phyloP scores from a whole-genome alignment of 2,797 vertebrate genomes.

The Oophaga sylvatica region DNA sequence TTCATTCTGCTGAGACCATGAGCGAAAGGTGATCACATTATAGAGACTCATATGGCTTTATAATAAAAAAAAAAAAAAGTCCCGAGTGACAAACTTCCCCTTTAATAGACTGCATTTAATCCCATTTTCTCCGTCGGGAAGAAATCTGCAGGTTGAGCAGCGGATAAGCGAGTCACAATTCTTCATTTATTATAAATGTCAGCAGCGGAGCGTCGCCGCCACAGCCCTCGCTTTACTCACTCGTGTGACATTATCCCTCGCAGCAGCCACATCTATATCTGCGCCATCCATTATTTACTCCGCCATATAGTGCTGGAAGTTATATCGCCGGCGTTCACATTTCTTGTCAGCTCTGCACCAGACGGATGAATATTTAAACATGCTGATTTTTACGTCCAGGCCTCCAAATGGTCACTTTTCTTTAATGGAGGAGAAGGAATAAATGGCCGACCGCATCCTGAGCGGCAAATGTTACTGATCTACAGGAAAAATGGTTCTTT shows the following conservation, averaged over 20 bases:
- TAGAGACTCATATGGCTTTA: not conserved
- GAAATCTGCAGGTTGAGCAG: not conserved
- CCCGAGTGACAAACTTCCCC: not conserved
- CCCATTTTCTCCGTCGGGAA: not conserved
- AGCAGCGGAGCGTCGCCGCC: not conserved
- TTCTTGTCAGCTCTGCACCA: not conserved
- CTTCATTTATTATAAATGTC: constrained; percentile 4
- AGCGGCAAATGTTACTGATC: too few species aligned
- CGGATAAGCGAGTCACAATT: not conserved
- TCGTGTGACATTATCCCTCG: not conserved
- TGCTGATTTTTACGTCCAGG: not conserved
- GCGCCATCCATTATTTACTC: constrained; percentile 7
- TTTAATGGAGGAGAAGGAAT: not conserved
- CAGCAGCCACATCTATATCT: not conserved
- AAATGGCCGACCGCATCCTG: too few species aligned
- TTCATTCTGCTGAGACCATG: not conserved
- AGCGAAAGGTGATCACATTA: not conserved
- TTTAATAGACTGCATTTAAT: not conserved
- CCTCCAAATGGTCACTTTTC: not conserved
- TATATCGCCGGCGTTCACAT: not conserved
- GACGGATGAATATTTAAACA: not conserved
- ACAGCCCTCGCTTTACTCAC: not conserved
- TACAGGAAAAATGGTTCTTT: too few species aligned
- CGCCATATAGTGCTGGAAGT: not conserved
- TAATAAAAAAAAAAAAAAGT: not conserved